Evolutionary conservation across 2,797 vertebrate genomes (phyloP).

Genomic region (Etheostoma nigrum): DNA sequence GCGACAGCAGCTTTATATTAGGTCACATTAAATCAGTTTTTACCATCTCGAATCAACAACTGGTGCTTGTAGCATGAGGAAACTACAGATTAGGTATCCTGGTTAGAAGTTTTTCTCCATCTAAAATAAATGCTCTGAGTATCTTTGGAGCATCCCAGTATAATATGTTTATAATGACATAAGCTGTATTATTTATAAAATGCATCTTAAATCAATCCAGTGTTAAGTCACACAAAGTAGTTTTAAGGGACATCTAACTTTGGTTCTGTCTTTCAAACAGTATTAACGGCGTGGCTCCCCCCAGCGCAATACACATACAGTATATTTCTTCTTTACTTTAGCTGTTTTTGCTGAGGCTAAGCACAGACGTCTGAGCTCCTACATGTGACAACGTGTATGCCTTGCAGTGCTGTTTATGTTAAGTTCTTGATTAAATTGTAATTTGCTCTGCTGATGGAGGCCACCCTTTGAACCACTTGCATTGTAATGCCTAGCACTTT

Average conservation of each 20-base stretch:
- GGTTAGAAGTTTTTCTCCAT: neutral
- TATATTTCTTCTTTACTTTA: neutral
- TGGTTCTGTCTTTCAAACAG: neutral
- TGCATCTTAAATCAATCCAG: neutral
- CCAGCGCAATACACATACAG: neutral
- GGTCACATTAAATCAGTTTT: neutral
- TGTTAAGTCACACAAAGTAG: neutral
- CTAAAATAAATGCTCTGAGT: neutral
- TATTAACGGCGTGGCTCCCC: neutral
- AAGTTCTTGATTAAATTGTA: constrained; percentile 45
- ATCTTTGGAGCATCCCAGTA: neutral
- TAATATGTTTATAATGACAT: neutral
- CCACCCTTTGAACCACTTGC: constrained; percentile 38
- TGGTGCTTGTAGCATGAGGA: neutral
- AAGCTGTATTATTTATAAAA: neutral
- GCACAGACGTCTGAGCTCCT: constrained; percentile 6
- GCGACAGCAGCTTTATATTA: neutral
- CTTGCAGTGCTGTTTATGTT: constrained; percentile 46
- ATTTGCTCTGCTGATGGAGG: constrained; percentile 48
- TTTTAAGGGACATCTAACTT: neutral
- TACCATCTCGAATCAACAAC: neutral
- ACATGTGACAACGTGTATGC: constrained; percentile 25
- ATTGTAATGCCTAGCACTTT: constrained; percentile 5
- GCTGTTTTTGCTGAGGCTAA: constrained; percentile 23
- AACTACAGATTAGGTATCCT: neutral